Base-by-base conservation (phyloP, 2,797 vertebrate species). In the Heterohyrax brucei region DNA sequence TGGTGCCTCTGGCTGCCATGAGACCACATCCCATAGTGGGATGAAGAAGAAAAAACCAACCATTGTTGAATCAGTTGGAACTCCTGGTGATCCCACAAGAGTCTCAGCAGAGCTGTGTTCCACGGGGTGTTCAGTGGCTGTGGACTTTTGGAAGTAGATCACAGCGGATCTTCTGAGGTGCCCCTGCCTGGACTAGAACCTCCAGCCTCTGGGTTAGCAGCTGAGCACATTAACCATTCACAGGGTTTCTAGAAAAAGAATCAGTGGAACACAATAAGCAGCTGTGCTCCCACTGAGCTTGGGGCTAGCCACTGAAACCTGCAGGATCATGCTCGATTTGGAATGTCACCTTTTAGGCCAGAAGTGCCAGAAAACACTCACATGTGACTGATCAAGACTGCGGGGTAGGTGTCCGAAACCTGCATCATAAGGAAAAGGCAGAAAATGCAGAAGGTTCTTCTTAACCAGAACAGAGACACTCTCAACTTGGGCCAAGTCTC, bases 211-310 rank as follows among this genome's bases (percentile, higher is more conserved):
- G 2, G 53, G 64, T 66, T 28, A 30, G 64, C 10, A 66, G 64
- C 64, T 28, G 4, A 66, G 28, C 64, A 66, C 30, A 16, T 16
- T 12, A 56, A 56, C 53, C 53, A 12, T 56, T 28, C 64, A 66
- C 64, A 66, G 64, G 28, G 28, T 30, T 28, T 66, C 64, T 19
- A 75, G 33, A 61, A 33, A 26, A 78, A 3, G 48, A 2, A 5
- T 1, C 1, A 7, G 14, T 24, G 24, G 2, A 22, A 24, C 18
- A 1, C 28, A 10, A 0, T 3, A 8, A n/a, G 33, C 1, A 0
- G 39, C 39, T 39, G 1, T 7, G 7, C 5, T n/a, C 28, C 39
- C 28, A 3, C 48, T 4, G 1, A 4, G 14, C 5, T 4, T 7
- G 5, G 39, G 33, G 64, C 62, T 78, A 87, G 48, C 30, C 64